Conservation (phyloP, 1,140 invertebrate species). For the Hyles vespertilio region DNA sequence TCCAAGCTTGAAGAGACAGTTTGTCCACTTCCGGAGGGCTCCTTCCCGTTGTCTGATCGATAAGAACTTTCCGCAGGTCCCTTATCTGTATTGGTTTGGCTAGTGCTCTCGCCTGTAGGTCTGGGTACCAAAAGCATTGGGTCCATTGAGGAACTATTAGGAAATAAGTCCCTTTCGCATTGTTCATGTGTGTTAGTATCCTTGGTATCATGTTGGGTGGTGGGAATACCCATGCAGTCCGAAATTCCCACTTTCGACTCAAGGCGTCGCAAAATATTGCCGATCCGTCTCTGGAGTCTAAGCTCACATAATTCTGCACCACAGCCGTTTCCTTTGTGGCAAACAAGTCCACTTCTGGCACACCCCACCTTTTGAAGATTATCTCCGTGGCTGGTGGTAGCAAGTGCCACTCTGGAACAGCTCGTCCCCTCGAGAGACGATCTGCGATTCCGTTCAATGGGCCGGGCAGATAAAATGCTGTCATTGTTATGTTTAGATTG, state of each 20-base stretch:
- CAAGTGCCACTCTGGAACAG: constrained; percentile 37
- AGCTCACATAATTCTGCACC: constrained; percentile 2
- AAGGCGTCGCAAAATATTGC: background rate
- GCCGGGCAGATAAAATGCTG: constrained; percentile 25
- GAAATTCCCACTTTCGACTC: constrained; percentile 10
- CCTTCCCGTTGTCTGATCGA: constrained; percentile 19
- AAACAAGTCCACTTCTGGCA: constrained; percentile 35
- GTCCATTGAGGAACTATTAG: constrained; percentile 24
- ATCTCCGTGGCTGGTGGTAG: constrained; percentile 18
- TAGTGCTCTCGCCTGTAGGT: constrained; percentile 21
- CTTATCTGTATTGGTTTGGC: constrained; percentile 12
- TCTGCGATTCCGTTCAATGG: constrained; percentile 20
- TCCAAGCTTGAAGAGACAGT: constrained; percentile 23
- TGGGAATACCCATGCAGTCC: constrained; percentile 15
- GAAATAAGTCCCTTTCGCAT: constrained; percentile 18
- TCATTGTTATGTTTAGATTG: constrained; percentile 22
- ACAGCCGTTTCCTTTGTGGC: constrained; percentile 15
- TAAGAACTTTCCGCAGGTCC: constrained; percentile 14
- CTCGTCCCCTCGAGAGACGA: constrained; percentile 24
- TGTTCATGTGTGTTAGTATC: constrained; percentile 23
- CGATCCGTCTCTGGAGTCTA: background rate
- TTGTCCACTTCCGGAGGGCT: constrained; percentile 21
- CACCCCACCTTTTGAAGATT: constrained; percentile 28
- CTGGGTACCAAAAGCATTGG: constrained; percentile 19
- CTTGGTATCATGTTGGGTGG: constrained; percentile 14